Evolutionary conservation across 2,888 invertebrate genomes (phyloP), one percentile per base, ranked within the genome.

Genomic region (Eupithecia exiguata): DNA sequence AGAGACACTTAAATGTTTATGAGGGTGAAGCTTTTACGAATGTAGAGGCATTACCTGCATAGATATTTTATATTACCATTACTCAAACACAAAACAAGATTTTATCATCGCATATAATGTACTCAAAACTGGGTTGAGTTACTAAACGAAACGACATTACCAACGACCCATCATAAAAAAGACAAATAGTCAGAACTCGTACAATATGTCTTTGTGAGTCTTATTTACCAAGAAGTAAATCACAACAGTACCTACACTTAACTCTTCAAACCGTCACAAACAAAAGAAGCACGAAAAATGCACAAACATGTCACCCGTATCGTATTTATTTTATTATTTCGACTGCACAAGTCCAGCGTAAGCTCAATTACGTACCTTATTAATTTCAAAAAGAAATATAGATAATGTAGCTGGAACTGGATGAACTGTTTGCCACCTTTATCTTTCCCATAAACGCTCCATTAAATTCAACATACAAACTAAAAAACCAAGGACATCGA

Each of bases 1-100:
- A 63, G 68, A 74, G 71, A 75, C 76, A 72, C 74, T 71, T 49
- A 74, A 74, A 73, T 75, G 73, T 76, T 76, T 71, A 76, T 53
- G 76, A 71, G 71, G 76, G 76, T 73, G 46, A 14, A 67, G 70
- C 73, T 73, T 71, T 75, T 70, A 70, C 63, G 69, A 46, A 66
- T 65, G 65, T 53, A 65, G 40, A 68, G 67, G 67, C 36, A 36
- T 65, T 71, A 70, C 53, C 67, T 38, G 70, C 66, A 71, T 53
- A 66, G 30, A 70, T 66, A 43, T 65, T n/a, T 35, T n/a, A 38
- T 63, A 63, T 18, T 25, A 36, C 36, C 21, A n/a, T 65, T 38
- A 63, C 18, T 30, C 14, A 63, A n/a, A 36, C 21, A 65, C 58
- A 58, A 58, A 65, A 36, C 36, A 65, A 36, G 38, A 65, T 65